Base-by-base conservation (phyloP, 1,140 invertebrate species). In the Tetramorium simillimum region DNA sequence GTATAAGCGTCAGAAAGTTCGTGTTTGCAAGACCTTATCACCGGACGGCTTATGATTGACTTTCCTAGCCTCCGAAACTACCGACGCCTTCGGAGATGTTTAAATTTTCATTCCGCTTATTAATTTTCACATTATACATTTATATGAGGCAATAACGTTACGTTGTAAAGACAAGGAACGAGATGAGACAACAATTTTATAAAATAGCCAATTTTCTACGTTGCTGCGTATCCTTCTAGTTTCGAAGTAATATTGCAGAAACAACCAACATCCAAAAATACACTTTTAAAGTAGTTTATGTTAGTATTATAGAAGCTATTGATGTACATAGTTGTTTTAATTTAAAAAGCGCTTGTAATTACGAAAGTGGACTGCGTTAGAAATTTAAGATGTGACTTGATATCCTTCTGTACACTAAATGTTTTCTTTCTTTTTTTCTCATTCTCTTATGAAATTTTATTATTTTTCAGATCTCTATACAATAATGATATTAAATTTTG, bases 1-100 rank as follows among this genome's bases (percentile, higher is more conserved):
- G 37, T 81, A 60, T 16, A 10, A 84, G 24, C 53, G 67, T 75
- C 43, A 62, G 40, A 46, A 62, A 9, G 69, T 73, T 62, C 40
- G 9, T 69, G 10, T 81, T 82, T 62, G 40, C 53, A 33, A 58
- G 56, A 84, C 18, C n/a, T 80, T 81, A 81, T 81, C 78, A 37
- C 37, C n/a, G n/a, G 3, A 73, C 24, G 24, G 2, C 46, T 75
- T 60, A 60, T 60, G 53, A 84, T 60, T 75, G 51, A 60, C 14
- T 84, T 84, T 24, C 7, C 18, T 37, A 43, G 49, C 18, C 24
- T 82, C 24, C 24, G 16, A 70, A 81, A 43, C n/a, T 21, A 60
- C 21, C 33, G n/a, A 65, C 33, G 53, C 43, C 33, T 69, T 70
- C 3, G 24, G 18, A 33, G 28, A 58, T 37, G 43, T 1, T 81